Base-by-base conservation (phyloP, 37 sponge, comb jelly and placozoan species). In the Crambe crambe region DNA sequence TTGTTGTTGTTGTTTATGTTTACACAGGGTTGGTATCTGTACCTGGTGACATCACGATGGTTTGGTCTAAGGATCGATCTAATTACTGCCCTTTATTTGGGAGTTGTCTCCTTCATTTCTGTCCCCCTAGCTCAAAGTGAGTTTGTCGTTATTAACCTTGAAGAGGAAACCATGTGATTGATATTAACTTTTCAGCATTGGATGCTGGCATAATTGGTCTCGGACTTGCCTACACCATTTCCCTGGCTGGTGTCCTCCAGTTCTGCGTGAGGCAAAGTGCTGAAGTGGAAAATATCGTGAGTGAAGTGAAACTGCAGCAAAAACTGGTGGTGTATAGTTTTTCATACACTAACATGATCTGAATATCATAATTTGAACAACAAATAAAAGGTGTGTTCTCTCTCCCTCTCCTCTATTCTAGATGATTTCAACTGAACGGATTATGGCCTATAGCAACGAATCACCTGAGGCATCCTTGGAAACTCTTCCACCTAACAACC, bases 221-320 rank as follows among this genome's bases (percentile, higher is more conserved):
- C n/a, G 76, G 85, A 47, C 72, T 94, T 1, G 60, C 82, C 32
- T 94, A 94, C 72, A 47, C 85, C 15, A 64, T 94, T 9, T 80
- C 91, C 37, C 89, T 94, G 37, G 61, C 73, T 64, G 95, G 95
- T 17, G 80, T 85, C 69, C 76, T 94, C 29, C 95, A 94, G 68
- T 94, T 82, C 59, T 84, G 89, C 36, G 79, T 94, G 22, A 68
- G 92, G 68, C 69, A 77, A 62, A 87, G 95, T 73, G 86, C 92
- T 56, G 95, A 94, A 87, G 85, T 94, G 37, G 95, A 94, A 64
- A 90, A 86, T 44, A 51, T 81, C 59, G 93, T 92, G 42, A 76
- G 89, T 58, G 23, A 30, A 35, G 10, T 51, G 37, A 8, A 57
- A n/a, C 27, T 37, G 34, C 15, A n/a, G n/a, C n/a, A 35, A 35